These are phyloP conservation scores for Anadara kagoshimensis DNA, from an alignment of 1,140 invertebrate genomes.

Conservation along the genomic window DNA sequence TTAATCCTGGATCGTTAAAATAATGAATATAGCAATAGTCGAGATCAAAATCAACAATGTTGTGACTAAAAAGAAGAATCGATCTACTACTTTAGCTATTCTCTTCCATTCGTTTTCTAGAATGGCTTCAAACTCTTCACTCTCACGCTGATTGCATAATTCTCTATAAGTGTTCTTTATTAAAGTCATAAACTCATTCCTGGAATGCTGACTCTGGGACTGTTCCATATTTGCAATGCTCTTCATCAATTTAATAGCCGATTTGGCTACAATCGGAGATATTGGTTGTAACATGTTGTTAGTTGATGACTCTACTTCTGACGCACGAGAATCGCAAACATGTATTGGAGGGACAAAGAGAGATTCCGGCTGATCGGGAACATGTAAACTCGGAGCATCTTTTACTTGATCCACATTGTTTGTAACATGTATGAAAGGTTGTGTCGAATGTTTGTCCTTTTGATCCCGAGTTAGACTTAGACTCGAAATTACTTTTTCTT, in stretches of 20 bases:
- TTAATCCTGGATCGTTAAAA: too few relatives aligned
- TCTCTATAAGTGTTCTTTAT: slow-evolving; percentile 38
- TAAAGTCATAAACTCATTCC: slow-evolving; percentile 25
- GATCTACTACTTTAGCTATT: slow-evolving; percentile 37
- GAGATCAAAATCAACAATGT: slow-evolving; percentile 9
- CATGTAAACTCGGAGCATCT: too few relatives aligned
- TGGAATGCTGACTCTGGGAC: not conserved
- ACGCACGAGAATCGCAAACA: too few relatives aligned
- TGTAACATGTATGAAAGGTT: too few relatives aligned
- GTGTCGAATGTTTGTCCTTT: too few relatives aligned
- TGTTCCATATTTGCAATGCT: slow-evolving; percentile 31
- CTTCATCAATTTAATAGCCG: slow-evolving; percentile 22
- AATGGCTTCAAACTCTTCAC: slow-evolving; percentile 22
- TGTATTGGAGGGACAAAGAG: too few relatives aligned
- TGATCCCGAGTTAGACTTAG: too few relatives aligned
- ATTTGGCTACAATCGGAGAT: slow-evolving; percentile 9
- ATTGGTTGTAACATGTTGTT: not conserved
- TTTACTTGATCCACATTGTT: too few relatives aligned
- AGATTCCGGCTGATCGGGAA: too few relatives aligned
- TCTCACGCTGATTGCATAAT: slow-evolving; percentile 21
- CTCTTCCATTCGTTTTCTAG: slow-evolving; percentile 44
- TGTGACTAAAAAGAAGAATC: slow-evolving; percentile 35
- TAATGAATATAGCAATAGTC: slow-evolving; percentile 12
- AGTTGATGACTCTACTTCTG: too few relatives aligned
- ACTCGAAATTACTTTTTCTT: too few relatives aligned